phyloP scores from a whole-genome alignment of 1,140 invertebrate species.

The Magallana gigas region DNA sequence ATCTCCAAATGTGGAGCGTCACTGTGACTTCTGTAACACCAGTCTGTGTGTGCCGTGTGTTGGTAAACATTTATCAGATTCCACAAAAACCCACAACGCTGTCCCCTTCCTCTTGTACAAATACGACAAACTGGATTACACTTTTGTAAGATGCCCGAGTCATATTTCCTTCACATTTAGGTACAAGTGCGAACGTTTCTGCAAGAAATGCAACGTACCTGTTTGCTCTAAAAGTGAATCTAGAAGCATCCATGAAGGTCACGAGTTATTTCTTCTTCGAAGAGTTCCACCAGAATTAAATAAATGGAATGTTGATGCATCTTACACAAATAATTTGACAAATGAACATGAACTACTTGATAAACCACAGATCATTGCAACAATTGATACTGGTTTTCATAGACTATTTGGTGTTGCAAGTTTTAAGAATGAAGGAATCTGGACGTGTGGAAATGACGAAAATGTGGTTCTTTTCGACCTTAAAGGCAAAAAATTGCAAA shows the following conservation, averaged over 20 bases:
- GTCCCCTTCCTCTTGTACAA: background rate
- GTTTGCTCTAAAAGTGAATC: background rate
- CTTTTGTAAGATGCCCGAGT: too few species aligned
- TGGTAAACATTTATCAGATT: background rate
- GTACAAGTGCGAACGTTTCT: background rate
- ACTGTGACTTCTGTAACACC: background rate
- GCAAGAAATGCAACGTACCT: background rate
- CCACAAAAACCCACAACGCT: background rate
- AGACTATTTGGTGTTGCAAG: background rate
- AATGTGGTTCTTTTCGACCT: background rate
- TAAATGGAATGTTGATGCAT: too few species aligned
- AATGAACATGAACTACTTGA: background rate
- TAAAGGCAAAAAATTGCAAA: background rate
- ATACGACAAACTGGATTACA: background rate
- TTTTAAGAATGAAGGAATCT: background rate
- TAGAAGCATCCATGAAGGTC: background rate
- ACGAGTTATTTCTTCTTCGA: background rate
- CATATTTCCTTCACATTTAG: background rate
- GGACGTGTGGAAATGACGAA: background rate
- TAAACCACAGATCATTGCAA: background rate
- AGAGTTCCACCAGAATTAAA: too few species aligned
- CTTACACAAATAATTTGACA: too few species aligned
- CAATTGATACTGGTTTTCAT: background rate
- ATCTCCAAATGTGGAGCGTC: background rate
- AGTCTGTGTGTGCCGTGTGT: background rate